Conservation (phyloP, 2,113 vertebrate genomes). For the Zingel zingel region DNA sequence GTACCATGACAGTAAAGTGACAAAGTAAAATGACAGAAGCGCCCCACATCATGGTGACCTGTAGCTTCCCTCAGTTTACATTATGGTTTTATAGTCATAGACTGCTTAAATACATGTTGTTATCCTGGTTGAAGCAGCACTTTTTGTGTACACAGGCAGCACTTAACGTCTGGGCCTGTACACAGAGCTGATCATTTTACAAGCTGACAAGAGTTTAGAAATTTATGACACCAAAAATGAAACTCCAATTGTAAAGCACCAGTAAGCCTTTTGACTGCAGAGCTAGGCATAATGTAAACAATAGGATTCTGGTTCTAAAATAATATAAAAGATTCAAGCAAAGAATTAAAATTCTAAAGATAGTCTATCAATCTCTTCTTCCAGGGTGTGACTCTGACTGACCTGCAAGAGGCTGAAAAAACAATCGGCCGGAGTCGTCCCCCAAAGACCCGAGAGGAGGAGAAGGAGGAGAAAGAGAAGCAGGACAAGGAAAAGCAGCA, state of each 20-base stretch:
- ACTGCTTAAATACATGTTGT: not conserved
- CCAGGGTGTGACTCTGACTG: slow-evolving; percentile 96
- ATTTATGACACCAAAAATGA: not conserved
- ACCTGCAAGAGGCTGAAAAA: slow-evolving; percentile 99
- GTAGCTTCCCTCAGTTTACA: not conserved
- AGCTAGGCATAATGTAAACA: not conserved
- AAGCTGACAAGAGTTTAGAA: not conserved
- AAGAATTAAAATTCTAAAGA: not conserved
- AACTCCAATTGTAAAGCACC: not conserved
- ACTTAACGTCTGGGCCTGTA: not conserved
- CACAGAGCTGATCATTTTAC: slow-evolving; percentile 13
- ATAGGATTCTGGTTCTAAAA: not conserved
- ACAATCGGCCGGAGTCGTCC: slow-evolving; percentile 93
- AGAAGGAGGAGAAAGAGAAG: slow-evolving; percentile 94
- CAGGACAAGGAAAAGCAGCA: slow-evolving; percentile 96
- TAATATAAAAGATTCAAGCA: not conserved
- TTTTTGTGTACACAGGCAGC: slow-evolving; percentile 8
- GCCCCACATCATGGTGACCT: not conserved
- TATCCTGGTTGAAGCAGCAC: not conserved
- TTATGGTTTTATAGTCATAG: slow-evolving; percentile 18
- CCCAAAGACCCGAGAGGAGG: slow-evolving; percentile 90
- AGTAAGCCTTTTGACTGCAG: not conserved
- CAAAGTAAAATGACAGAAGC: not conserved
- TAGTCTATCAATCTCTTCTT: slow-evolving; percentile 6
- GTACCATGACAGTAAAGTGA: too few species aligned